Base-by-base conservation (phyloP, 2,888 invertebrate species). In the Seira ritae region DNA sequence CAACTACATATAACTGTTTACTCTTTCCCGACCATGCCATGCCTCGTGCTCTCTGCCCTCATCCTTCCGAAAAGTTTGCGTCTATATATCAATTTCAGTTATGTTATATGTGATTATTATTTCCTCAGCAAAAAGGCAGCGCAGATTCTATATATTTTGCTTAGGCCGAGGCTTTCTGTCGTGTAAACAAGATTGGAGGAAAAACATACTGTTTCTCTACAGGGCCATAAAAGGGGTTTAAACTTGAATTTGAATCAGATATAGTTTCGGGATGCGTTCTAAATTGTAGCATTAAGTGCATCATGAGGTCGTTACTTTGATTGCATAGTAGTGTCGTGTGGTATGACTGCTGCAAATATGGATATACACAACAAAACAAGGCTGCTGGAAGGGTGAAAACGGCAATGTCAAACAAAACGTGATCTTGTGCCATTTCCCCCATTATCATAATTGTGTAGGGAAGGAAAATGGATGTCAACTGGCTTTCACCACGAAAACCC, bases 381-480 rank as follows among this genome's bases (percentile, higher is more conserved):
- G 65, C n/a, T 3, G 10, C 22, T 15, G 20, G 19, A 74, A 68
- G 70, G 71, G 75, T 23, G 67, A 67, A 69, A 80, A 69, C 20
- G 23, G 75, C 46, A 72, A 72, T 76, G 81, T 81, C 72, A 82
- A 76, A 67, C 50, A 75, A 31, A 76, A 82, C 81, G 81, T 82
- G 81, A 71, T 82, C 72, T 82, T 75, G 66, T 70, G 12, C 60
- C 17, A 3, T 60, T 42, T 42, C 46, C 8, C 12, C 6, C 12
- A 10, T 42, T n/a, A n/a, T 42, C 12, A 42, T 42, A 42, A 42
- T 42, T n/a, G n/a, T n/a, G n/a, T 10, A 42, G 12, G 12, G 12
- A 42, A 42, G 46, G 46, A 42, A 60, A 60, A 60, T 60, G 17
- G 17, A 60, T n/a, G 60, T 60, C 60, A 60, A 42, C 46, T 6